Base-by-base conservation (phyloP, 1,140 invertebrate species). In the Drepana arcuata region DNA sequence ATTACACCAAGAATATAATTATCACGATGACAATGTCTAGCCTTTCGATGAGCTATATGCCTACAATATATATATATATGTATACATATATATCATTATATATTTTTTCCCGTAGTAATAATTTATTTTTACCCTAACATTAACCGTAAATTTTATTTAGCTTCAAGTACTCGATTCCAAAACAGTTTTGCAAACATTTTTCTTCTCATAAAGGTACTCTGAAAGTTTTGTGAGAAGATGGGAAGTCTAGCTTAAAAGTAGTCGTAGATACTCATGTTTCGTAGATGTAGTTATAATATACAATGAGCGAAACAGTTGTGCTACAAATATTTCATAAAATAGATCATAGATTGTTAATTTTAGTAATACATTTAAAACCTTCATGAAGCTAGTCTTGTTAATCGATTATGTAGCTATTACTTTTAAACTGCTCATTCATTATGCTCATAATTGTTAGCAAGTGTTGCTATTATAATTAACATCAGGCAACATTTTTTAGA, bases 121-220 rank as follows among this genome's bases (percentile, higher is more conserved):
- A 48, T 54, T 49, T 46, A 49, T 50, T 60, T 36, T 50, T 54
- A 48, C 34, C 44, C 30, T 51, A 47, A 47, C 35, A 42, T 42
- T 54, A 37, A 48, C 34, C 39, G 33, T 55, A 34, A 40, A 52
- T 57, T 71, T 71, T 64, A 66, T 70, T 75, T 77, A 72, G 73
- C 71, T 70, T 80, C 54, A 66, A 61, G 59, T 52, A 62, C 62
- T 51, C 28, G 41, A 68, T 63, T 21, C 46, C 49, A 60, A 52
- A 77, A 82, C 78, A 82, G 78, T 82, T 82, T 79, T 82, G 77
- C 77, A 82, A 82, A 82, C 77, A 82, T 82, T 82, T 81, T 82
- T 82, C 77, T 82, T 81, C 77, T 81, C 74, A 81, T 81, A 58
- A 79, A 77, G 74, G 72, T 79, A 81, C 77, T 77, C 72, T 82